Percentiles rank a stretch among this genome's conserved stretches.
phyloP scores from a whole-genome alignment of 2,888 invertebrate genomes.

The Euzophera pinguis region DNA sequence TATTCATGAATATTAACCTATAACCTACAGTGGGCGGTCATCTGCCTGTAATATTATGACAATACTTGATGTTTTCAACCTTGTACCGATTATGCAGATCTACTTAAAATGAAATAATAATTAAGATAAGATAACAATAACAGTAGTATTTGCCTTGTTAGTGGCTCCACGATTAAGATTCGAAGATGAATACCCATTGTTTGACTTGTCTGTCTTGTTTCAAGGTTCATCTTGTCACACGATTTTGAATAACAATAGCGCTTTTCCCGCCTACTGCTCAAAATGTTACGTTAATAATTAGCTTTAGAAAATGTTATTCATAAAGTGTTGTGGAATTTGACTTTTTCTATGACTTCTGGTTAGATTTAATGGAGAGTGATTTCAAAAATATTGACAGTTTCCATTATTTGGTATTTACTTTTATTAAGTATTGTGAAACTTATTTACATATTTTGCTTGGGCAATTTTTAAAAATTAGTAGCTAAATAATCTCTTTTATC shows the following conservation, averaged over 20 bases:
- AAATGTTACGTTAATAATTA: not conserved
- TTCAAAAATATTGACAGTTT: too few relatives aligned
- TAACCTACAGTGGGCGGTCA: conserved; percentile 9
- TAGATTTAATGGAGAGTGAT: too few relatives aligned
- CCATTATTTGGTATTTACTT: too few relatives aligned
- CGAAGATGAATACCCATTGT: conserved; percentile 18
- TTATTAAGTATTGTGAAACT: too few relatives aligned
- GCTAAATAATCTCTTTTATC: too few relatives aligned
- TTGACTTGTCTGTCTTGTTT: not conserved
- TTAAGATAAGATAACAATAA: conserved; percentile 42
- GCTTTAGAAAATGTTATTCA: conserved; percentile 1
- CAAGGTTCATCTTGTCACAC: conserved; percentile 13
- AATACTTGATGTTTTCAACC: conserved; percentile 15
- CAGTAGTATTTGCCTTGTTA: conserved; percentile 30
- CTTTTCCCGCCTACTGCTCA: conserved; percentile 9
- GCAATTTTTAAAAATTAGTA: too few relatives aligned
- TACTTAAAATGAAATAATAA: conserved; percentile 33
- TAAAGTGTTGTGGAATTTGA: not conserved
- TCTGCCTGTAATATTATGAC: conserved; percentile 5
- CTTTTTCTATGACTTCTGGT: not conserved
- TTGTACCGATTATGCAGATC: conserved; percentile 23
- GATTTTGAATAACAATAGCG: conserved; percentile 9
- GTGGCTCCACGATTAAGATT: conserved; percentile 32
- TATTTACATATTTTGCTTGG: too few relatives aligned
- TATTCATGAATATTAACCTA: not conserved